Conservation (phyloP, 2,888 invertebrate genomes). For the Dolichomitus sp. region DNA sequence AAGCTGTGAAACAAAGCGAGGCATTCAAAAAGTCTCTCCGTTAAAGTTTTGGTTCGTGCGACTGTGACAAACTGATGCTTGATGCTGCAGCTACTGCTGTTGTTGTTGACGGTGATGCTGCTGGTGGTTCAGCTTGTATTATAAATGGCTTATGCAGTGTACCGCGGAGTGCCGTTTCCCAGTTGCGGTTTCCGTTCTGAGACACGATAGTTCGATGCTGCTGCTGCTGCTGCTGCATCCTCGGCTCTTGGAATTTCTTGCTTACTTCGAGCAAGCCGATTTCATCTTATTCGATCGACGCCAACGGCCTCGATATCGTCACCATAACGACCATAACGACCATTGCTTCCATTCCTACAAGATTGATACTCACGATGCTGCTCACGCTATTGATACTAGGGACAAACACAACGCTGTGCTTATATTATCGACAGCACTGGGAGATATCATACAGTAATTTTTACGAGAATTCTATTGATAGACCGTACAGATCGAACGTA, state of each 20-base stretch:
- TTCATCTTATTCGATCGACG: conserved; percentile 15
- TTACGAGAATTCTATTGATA: background rate
- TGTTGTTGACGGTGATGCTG: background rate
- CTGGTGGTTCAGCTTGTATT: conserved; percentile 17
- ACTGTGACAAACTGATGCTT: background rate
- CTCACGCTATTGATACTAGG: background rate
- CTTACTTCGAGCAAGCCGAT: background rate
- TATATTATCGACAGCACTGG: background rate
- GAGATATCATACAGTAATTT: conserved; percentile 2
- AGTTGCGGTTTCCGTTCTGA: conserved; percentile 58
- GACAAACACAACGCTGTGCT: conserved; percentile 36
- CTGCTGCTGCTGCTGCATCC: conserved; percentile 26
- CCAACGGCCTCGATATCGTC: conserved; percentile 7
- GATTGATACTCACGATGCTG: background rate
- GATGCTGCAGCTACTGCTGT: background rate
- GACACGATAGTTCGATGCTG: conserved; percentile 50
- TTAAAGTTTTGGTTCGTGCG: conserved; percentile 4
- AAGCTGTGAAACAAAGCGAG: conserved; percentile 46
- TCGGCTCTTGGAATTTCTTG: conserved; percentile 22
- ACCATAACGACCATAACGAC: conserved; percentile 8
- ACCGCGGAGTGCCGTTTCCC: conserved; percentile 30
- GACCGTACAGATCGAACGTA: background rate
- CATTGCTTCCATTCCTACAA: background rate
- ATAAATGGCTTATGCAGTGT: conserved; percentile 17
- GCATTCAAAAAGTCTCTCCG: conserved; percentile 41